Conservation (phyloP, 1,140 invertebrate genomes). For the Proctacanthus coquilletti region DNA sequence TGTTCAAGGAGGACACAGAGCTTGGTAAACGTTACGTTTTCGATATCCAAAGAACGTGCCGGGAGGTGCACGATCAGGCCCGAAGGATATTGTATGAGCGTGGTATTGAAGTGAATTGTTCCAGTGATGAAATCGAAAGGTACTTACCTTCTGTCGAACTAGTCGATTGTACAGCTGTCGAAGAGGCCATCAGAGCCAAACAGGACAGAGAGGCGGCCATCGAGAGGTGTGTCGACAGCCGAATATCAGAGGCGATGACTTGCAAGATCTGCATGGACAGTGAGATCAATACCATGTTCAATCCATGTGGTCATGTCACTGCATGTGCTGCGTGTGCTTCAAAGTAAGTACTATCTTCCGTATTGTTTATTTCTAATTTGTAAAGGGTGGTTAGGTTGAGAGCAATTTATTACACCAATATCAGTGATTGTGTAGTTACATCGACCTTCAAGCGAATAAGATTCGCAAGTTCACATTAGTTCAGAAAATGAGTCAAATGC, state of each 20-base stretch:
- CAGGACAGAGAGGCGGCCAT: conserved; percentile 27
- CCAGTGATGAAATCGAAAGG: background rate
- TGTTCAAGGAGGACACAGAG: conserved; percentile 78
- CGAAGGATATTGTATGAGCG: conserved; percentile 48
- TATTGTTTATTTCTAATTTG: no score
- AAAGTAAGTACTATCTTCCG: conserved; percentile 21
- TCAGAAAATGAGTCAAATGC: no score
- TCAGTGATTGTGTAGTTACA: no score
- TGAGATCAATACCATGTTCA: conserved; percentile 61
- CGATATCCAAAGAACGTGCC: conserved; percentile 70
- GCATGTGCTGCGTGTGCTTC: conserved; percentile 56
- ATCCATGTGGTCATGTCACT: conserved; percentile 68
- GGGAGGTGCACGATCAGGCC: conserved; percentile 76
- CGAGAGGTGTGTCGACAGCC: conserved; percentile 27
- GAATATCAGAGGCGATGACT: conserved; percentile 52
- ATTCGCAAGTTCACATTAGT: no score
- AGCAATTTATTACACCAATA: no score
- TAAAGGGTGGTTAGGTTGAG: no score
- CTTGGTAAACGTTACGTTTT: conserved; percentile 78
- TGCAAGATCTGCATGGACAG: conserved; percentile 74
- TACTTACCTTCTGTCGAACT: background rate
- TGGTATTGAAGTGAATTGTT: conserved; percentile 32
- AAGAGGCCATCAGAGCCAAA: conserved; percentile 26
- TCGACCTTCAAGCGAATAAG: no score
- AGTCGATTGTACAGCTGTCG: conserved; percentile 20